Evolutionary conservation across 2,113 vertebrate species (phyloP), one percentile per base, ranked within the genome.

Genomic region (Colius striatus): DNA sequence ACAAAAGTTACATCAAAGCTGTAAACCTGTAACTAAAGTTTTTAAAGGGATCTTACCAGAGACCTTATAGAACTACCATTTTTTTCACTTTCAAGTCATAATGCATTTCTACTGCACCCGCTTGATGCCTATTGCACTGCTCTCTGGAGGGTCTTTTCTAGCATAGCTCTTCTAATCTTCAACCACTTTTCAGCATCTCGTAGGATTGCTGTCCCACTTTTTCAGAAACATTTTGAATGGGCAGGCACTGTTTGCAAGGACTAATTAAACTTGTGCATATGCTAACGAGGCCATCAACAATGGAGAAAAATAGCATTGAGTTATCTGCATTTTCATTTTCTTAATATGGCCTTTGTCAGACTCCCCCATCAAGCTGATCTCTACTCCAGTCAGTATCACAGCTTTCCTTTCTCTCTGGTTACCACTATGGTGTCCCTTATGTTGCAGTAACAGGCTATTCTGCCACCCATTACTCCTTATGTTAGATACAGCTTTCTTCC

Each of bases 391-490:
- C 82, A 60, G 71, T 45, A 58, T 66, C 77, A 77, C 72, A 88
- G 85, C 41, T 93, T 92, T 88, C 43, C 65, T 53, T 71, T 71
- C 72, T 92, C 65, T 36, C 67, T 71, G 48, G 23, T 90, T 84
- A 21, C 65, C 85, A 84, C 79, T 53, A 18, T 55, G 85, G 30
- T 92, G 47, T 89, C 54, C 68, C 76, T 90, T 91, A 51, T 71
- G 30, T 79, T 92, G 77, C 83, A 54, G 21, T 58, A 72, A 79
- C 72, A 87, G 85, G 50, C 75, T 96, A 76, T 93, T 97, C 79
- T 89, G 54, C 85, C 91, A 84, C 84, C 29, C 45, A 1, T 89
- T 93, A 71, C 71, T 94, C 95, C 79, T 34, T 91, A 74, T 90
- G 78, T 79, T 82, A 77, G 51, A 47, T 66, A n/a, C 54, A 85